These are phyloP conservation scores for Protodeltote pygarga DNA, from an alignment of 2,888 invertebrate species.

Conservation along the genomic window DNA sequence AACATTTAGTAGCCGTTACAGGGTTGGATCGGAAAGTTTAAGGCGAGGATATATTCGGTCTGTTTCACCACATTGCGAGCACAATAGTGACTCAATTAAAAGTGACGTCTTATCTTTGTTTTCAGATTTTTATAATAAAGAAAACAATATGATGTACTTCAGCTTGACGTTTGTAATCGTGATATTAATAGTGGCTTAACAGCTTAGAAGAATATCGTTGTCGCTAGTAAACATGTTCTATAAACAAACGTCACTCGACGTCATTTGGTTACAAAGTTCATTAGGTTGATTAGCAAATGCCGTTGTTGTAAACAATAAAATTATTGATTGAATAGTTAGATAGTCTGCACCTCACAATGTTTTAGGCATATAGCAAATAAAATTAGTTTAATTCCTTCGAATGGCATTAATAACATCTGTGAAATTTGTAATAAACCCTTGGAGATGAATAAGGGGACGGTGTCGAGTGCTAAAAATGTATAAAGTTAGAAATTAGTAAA, in stretches of 20 bases:
- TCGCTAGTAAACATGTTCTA: conserved; percentile 25
- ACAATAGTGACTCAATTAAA: too few relatives aligned
- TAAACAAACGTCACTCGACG: conserved; percentile 31
- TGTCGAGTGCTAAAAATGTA: too few relatives aligned
- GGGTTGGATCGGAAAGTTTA: conserved; percentile 29
- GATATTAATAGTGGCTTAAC: conserved; percentile 19
- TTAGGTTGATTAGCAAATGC: conserved; percentile 22
- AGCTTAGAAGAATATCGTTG: conserved; percentile 11
- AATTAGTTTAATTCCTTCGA: too few relatives aligned
- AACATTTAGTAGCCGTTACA: conserved; percentile 17
- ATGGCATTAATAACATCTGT: too few relatives aligned
- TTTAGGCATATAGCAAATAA: neutral
- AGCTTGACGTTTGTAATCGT: conserved; percentile 19
- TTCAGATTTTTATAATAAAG: conserved; percentile 1
- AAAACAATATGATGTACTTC: neutral
- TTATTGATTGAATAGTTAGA: conserved; percentile 8
- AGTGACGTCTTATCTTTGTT: conserved; percentile 5
- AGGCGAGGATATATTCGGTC: conserved; percentile 26
- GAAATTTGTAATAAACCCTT: too few relatives aligned
- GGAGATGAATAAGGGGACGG: too few relatives aligned
- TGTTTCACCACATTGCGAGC: conserved; percentile 18
- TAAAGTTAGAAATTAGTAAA: too few relatives aligned
- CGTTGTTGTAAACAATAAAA: conserved; percentile 25
- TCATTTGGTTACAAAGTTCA: conserved; percentile 29
- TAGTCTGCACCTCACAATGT: neutral